Base-by-base conservation (phyloP, 2,888 invertebrate genomes). In the Tyria jacobaeae region DNA sequence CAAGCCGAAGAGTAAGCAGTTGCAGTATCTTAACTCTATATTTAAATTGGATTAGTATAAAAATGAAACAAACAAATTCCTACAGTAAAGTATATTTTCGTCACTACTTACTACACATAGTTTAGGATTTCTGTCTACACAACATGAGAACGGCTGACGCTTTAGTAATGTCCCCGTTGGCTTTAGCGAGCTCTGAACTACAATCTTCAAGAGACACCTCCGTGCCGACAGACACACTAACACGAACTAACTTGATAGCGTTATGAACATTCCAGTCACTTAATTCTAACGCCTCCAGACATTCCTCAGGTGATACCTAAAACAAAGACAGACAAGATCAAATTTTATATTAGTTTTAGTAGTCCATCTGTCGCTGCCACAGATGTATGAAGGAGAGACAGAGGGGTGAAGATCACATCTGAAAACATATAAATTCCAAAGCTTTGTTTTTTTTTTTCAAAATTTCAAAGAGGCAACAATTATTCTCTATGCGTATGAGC, bases 231-330 rank as follows among this genome's bases (percentile, higher is more conserved):
- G 87, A 75, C 3, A 87, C 70, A 60, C 84, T 84, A 80, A 97
- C 94, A 56, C 96, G 95, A 25, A 96, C 94, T 67, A 97, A 90
- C 85, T 99, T 99, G 71, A 99, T 98, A 15, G 98, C 98, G 56
- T 96, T 96, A 81, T 98, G 96, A 0, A 98, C 97, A 83, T 98
- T 96, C 98, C 99, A 98, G 68, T 97, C 96, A 58, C 97, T 96
- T 66, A 97, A 95, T 81, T 98, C 97, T 48, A 99, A 88, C 0
- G 97, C 97, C 68, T 95, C 95, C 5, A 98, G 91, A 78, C 98
- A 98, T 66, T 97, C 96, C 71, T 97, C 96, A 0, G 96, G 95
- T 0, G 95, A 94, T 53, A 95, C 95, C 96, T 96, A 81, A 1
- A 60, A 66, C 17, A 52, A 49, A 61, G 10, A 4, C 52, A 5